Evolutionary conservation across 2,113 vertebrate species (phyloP), one percentile per base, ranked within the genome.

Genomic region (Percopsis transmontana): DNA sequence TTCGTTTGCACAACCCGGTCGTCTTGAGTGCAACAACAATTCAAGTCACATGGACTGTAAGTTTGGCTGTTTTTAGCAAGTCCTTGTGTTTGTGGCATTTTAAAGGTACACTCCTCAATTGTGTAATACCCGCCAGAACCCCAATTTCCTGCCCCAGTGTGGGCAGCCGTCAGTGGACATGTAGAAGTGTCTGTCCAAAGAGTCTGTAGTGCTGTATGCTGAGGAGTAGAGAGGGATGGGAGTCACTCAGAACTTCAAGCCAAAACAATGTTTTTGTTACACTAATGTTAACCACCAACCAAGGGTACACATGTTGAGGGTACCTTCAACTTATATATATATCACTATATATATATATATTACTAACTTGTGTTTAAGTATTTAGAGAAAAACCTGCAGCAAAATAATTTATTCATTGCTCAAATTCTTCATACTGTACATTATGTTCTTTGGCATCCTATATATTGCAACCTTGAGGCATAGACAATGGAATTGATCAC

Each of bases 41-140:
- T 72, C 97, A 99, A 85, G 96, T 97, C 83, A 97, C 97, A 0
- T 99, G 97, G 97, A 97, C 93, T 38, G 97, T 99, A 92, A 95
- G 94, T 80, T 20, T 2, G 40, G 38, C 42, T 53, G 23, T 20
- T 3, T 64, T 72, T 62, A 45, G 38, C 71, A 12, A 39, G 9
- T 33, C 7, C 5, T 14, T 19, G 44, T 59, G 44, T 48, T 18
- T 18, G n/a, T n/a, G n/a, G 47, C 12, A 18, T 18, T 18, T 48
- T 20, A 20, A 54, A 54, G 19, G 58, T 40, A 23, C 58, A 58
- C n/a, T 58, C 33, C 27, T 33, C 27, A 33, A 6, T 33, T 33
- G 4, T 33, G n/a, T n/a, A n/a, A n/a, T n/a, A n/a, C n/a, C n/a
- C n/a, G n/a, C n/a, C n/a, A n/a, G n/a, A n/a, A n/a, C n/a, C n/a